phyloP scores from a whole-genome alignment of 2,888 invertebrate genomes.

The Periphyllus acericola region DNA sequence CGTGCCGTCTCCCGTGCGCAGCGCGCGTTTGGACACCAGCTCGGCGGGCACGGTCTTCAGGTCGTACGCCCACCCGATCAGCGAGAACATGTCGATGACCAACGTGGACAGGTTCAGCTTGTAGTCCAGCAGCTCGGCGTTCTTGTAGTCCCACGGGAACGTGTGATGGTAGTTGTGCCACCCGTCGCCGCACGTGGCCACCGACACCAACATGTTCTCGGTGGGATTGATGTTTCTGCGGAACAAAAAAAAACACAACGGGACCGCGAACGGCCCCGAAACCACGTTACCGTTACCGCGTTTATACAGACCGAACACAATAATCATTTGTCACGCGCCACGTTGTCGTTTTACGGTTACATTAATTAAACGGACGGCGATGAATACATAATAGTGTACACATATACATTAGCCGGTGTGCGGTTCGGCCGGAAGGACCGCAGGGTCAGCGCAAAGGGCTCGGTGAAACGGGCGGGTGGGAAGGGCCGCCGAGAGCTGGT shows the following conservation, averaged over 20 bases:
- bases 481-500: neutral
- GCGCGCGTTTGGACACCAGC: constrained; percentile 76
- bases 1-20: constrained; percentile 73
- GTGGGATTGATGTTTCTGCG: constrained; percentile 64
- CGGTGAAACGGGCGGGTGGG: neutral
- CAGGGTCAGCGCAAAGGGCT: neutral
- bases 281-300: neutral
- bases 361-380: too few relatives aligned
- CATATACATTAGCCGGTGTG: neutral
- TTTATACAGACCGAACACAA: neutral
- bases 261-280: neutral
- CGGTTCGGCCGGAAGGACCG: neutral
- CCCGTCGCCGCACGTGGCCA: constrained; percentile 64
- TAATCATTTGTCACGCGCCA: too few relatives aligned
- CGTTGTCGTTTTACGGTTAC: too few relatives aligned
- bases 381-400: too few relatives aligned
- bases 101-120: constrained; percentile 79
- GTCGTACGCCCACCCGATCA: constrained; percentile 88
- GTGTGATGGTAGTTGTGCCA: constrained; percentile 69
- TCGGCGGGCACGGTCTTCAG: constrained; percentile 81
- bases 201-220: constrained; percentile 64
- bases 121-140: constrained; percentile 78
- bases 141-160: constrained; percentile 77
- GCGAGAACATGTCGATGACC: constrained; percentile 84
- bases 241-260: neutral